These are phyloP conservation scores for Leuciscus idus DNA, from an alignment of 2,113 vertebrate genomes.

Conservation along the genomic window DNA sequence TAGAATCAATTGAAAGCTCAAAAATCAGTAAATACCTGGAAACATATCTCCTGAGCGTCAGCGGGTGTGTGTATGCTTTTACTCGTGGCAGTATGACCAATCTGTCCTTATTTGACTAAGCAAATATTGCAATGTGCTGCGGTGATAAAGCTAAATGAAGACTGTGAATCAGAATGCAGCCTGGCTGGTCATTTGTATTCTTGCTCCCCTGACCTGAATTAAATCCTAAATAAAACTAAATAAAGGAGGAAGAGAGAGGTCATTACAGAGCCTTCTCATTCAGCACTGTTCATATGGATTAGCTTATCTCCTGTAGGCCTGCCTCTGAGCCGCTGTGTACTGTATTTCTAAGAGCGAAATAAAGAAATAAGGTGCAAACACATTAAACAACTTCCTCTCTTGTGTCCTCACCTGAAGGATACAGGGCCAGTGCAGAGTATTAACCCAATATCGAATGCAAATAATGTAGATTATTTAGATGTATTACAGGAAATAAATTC, in stretches of 20 bases:
- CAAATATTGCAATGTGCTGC: conserved; percentile 45
- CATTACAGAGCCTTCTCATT: conserved; percentile 30
- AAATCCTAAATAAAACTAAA: conserved; percentile 19
- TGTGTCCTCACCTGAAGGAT: conserved; percentile 28
- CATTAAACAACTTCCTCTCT: conserved; percentile 39
- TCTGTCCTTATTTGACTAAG: conserved; percentile 36
- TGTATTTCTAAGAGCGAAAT: conserved; percentile 35
- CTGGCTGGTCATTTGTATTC: conserved; percentile 53
- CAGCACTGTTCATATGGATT: conserved; percentile 44
- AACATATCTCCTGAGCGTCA: conserved; percentile 7
- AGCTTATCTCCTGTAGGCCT: conserved; percentile 56
- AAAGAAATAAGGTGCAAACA: conserved; percentile 37
- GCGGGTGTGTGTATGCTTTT: conserved; percentile 49
- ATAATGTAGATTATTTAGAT: neutral
- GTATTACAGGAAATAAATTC: neutral
- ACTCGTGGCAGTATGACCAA: conserved; percentile 40
- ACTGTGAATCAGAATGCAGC: conserved; percentile 44
- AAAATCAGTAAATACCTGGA: conserved; percentile 25
- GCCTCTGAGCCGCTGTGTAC: conserved; percentile 27
- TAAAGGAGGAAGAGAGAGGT: conserved; percentile 21
- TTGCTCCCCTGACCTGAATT: conserved; percentile 51
- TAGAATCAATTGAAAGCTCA: conserved; percentile 33
- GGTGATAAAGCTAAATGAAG: conserved; percentile 52
- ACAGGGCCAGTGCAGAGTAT: neutral
- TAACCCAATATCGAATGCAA: conserved; percentile 14